Conservation (phyloP, 2,113 vertebrate genomes). For the Aphyosemion australe region DNA sequence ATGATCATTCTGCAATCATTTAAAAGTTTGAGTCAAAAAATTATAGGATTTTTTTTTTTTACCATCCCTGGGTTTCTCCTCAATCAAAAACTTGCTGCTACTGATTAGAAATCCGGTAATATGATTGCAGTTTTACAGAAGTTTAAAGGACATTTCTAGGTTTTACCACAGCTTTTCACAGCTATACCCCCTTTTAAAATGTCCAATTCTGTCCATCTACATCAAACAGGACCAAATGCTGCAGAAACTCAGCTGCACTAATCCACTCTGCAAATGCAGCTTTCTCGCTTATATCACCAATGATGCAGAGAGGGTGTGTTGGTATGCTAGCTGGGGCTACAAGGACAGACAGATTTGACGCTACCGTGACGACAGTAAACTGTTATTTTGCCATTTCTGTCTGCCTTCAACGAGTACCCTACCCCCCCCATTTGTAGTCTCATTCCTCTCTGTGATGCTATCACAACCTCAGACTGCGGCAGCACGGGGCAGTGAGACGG, state of each 20-base stretch:
- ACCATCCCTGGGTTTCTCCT: too few relatives aligned
- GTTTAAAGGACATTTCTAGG: too few relatives aligned
- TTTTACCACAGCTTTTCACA: too few relatives aligned
- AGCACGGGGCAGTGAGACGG: constrained; percentile 70
- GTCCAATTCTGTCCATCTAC: too few relatives aligned
- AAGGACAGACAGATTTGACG: constrained; percentile 61
- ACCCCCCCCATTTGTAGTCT: constrained; percentile 16
- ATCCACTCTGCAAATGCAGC: background rate
- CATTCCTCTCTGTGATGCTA: constrained; percentile 34
- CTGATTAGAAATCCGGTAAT: too few relatives aligned
- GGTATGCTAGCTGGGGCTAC: constrained; percentile 21
- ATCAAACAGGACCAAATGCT: background rate
- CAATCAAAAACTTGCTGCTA: too few relatives aligned
- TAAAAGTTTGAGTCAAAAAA: too few relatives aligned
- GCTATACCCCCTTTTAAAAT: too few relatives aligned
- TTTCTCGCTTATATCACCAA: background rate
- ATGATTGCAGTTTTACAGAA: too few relatives aligned
- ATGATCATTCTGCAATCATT: too few relatives aligned
- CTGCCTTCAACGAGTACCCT: constrained; percentile 33
- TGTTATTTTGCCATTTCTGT: constrained; percentile 48
- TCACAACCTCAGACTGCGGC: constrained; percentile 74
- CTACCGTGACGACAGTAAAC: constrained; percentile 51
- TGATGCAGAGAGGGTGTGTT: background rate
- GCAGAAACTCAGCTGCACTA: background rate
- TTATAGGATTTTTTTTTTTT: too few relatives aligned